Base-by-base conservation (phyloP, 1,140 invertebrate genomes). In the Leptonema lineaticorne region DNA sequence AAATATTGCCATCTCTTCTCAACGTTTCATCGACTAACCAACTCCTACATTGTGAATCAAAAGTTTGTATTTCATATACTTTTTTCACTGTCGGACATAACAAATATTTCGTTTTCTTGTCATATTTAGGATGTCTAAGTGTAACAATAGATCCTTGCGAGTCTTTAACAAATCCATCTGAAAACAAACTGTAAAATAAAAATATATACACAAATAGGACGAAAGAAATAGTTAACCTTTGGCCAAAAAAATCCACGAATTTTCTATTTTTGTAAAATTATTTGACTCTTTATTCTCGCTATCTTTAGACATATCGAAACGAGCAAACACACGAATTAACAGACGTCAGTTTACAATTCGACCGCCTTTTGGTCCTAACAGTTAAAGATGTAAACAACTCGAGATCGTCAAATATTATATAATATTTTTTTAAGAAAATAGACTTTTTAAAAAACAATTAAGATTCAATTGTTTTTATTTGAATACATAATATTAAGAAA, bases 131-230 rank as follows among this genome's bases (percentile, higher is more conserved):
- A 78, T 90, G 89, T 2, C 24, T 62, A 2, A 62, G 26, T 73
- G 91, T 87, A 11, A 92, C 87, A 50, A 94, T 87, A 74, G 85
- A 87, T 28, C 89, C 88, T n/a, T 85, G 86, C 11, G 84, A 86
- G 67, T 86, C 87, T 67, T 85, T 84, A 70, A 81, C 77, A 60
- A 85, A 77, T 50, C 82, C 80, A 72, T 87, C 85, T 76, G 24
- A 53, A 53, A 41, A 14, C 1, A 16, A 41, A 16, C 11, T 41
- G 16, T 33, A 6, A 33, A 33, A 11, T 14, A 41, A 14, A 41
- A 14, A 41, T 4, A 41, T 2, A 41, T 41, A 41, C 11, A 14
- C 2, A 4, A 41, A 11, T 14, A 4, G 16, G 9, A 41, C n/a
- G n/a, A 26, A 2, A 56, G 58, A 33, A 60, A 28, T 27, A 27